Base-by-base conservation (phyloP, 2,888 invertebrate genomes). In the Drosophila anomelani region DNA sequence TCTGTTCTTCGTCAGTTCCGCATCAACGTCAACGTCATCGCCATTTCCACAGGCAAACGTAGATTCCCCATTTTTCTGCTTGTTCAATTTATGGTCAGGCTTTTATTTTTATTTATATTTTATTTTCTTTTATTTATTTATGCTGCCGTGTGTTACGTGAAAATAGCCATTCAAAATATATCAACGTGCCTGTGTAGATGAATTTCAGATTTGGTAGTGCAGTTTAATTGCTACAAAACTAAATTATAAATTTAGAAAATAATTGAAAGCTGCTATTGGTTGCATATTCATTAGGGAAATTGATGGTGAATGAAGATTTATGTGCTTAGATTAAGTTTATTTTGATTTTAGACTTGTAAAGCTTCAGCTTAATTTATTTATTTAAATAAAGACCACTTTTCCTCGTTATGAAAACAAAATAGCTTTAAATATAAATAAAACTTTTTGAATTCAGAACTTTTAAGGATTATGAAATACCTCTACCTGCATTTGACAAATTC, bases 21-120 rank as follows among this genome's bases (percentile, higher is more conserved):
- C 68, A 67, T 61, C 70, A 54, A 60, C 71, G 47, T 71, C 49
- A 47, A 46, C 58, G 39, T 41, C 70, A 68, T 23, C 49, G 36
- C 36, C 43, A 46, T 57, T 60, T 23, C 39, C 61, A 41, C 17
- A 17, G 26, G 10, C 26, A 58, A 36, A 39, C 53, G 15, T 41
- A 62, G 32, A 57, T 57, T 47, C 34, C 56, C 53, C 53, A 72
- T 62, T 72, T 61, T 59, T 53, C 71, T 41, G 41, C 72, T 34
- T 51, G 55, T 56, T 32, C 61, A 71, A 61, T 72, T 72, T 72
- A 72, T 72, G 72, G 61, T 53, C 71, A 15, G 32, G 39, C 20
- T 62, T 36, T 46, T 39, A 1, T 38, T 49, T 49, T 49, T 29
- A 0, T 10, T 39, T 61, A 70, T 41, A n/a, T 41, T 39, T 39